Base-by-base conservation (phyloP, 2,113 vertebrate genomes). In the Planiliza haematocheilus region DNA sequence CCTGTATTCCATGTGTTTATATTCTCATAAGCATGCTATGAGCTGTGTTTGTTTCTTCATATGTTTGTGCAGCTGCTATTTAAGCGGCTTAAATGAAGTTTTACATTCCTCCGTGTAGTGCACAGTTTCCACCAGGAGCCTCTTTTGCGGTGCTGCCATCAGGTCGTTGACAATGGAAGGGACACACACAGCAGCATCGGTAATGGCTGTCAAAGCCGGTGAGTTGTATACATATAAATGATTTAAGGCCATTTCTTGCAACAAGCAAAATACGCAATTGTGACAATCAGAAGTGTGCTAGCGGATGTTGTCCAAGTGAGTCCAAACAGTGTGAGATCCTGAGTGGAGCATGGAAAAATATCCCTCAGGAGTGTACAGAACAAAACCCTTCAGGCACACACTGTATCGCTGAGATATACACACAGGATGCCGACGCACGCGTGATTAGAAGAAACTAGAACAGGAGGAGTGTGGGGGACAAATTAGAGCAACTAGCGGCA, bases 231-330 rank as follows among this genome's bases (percentile, higher is more conserved):
- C 45, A 63, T 13, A 36, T 70, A 50, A 82, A 87, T 68, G 67
- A 84, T 84, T 87, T 45, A 81, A 45, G 10, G 53, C 13, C 6
- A 41, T 52, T 77, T 63, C 34, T 69, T 60, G 12, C 14, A 37
- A 64, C 37, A 82, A 79, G 79, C 70, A 48, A 84, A 30, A 81
- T 84, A 73, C 76, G 63, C 81, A 78, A 68, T 79, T 72, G 63
- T 75, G n/a, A 85, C 77, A 70, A 82, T 80, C 56, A 65, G 13
- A 51, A 81, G 67, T 72, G 62, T 69, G 66, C 65, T 51, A 14
- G 21, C 72, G 56, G 81, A 50, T 60, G 60, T 75, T 84, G 68
- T 73, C 76, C 48, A 41, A 86, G 70, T 69, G 67, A 86, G 73
- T 81, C 59, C 62, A 78, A 86, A 83, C 56, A 80, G 79, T 77